Evolutionary conservation across 2,797 vertebrate species (phyloP), one percentile per base, ranked within the genome.

Genomic region (Rhodeus uyekii): DNA sequence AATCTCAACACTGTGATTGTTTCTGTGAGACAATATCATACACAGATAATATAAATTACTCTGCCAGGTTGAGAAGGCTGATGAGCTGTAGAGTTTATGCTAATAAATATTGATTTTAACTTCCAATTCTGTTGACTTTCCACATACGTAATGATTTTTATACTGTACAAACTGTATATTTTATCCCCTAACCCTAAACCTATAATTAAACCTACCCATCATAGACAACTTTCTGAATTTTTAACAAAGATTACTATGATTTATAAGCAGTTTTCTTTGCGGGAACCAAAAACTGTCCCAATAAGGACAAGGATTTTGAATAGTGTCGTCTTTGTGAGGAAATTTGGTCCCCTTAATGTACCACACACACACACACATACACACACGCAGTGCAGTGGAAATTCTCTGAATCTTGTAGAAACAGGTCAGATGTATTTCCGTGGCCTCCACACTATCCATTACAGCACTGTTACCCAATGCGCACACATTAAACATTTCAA

Each of bases 391-490:
- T 82, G 77, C 87, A 89, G 65, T 80, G 83, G 83, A 83, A 87
- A 89, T 73, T 50, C 76, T 82, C 85, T 72, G 68, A 81, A 85
- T 88, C 86, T 81, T 84, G 89, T 81, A 83, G 29, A 81, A 85
- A 84, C 86, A 36, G 60, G 50, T 78, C 75, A 73, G 42, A n/a
- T 64, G 77, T 34, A 71, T 84, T 69, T 8, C 38, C 36, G 83
- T 83, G 75, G 85, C 82, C 84, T 86, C 84, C 61, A 67, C 83
- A 85, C 83, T 77, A 50, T 50, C 44, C 58, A 82, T 74, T 61
- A 76, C 74, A 44, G 14, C 38, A 22, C 38, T 1, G 74, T 61
- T 76, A 76, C 38, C 38, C 38, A 61, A 44, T 22, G 18, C 18
- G 74, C 27, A 8, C 74, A 44, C 53, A 42, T 38, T 61, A 38